These are phyloP conservation scores for Poicephalus gulielmi DNA, from an alignment of 2,113 vertebrate genomes.

Conservation along the genomic window DNA sequence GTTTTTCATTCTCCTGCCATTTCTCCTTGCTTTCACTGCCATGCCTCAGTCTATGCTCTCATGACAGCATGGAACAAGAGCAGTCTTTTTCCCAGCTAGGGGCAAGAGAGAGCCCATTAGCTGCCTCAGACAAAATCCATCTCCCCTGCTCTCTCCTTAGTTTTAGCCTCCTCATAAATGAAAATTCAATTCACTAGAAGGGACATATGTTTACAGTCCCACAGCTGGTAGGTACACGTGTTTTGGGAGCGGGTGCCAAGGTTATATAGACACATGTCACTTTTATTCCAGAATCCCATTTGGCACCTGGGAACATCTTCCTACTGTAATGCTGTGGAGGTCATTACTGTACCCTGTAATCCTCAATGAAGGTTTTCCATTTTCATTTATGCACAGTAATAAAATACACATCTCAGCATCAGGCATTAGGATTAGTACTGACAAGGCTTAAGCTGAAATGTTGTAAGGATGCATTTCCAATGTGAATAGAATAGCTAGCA, in stretches of 20 bases:
- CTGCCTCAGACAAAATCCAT: constrained; percentile 16
- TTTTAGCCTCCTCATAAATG: constrained; percentile 20
- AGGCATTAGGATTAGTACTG: constrained; percentile 74
- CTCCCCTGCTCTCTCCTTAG: not conserved
- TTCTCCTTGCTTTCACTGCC: not conserved
- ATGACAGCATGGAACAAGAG: not conserved
- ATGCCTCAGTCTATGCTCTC: not conserved
- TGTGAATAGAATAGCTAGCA: constrained; percentile 49
- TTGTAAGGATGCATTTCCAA: constrained; percentile 59
- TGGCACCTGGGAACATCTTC: constrained; percentile 44
- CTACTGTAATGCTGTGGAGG: not conserved
- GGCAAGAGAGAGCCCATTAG: not conserved
- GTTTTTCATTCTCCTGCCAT: not conserved
- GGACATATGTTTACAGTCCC: constrained; percentile 54
- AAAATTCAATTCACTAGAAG: constrained; percentile 29
- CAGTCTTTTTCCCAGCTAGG: not conserved
- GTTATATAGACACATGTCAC: constrained; percentile 33
- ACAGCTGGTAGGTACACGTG: constrained; percentile 57
- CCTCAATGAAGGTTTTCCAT: constrained; percentile 65
- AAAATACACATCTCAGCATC: constrained; percentile 74
- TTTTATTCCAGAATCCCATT: constrained; percentile 61
- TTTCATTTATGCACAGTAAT: constrained; percentile 69
- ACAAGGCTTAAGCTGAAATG: constrained; percentile 68
- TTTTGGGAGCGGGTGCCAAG: constrained; percentile 28
- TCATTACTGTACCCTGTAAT: constrained; percentile 69